Base-by-base conservation (phyloP, 2,888 invertebrate species). In the Campaea margaritaria region DNA sequence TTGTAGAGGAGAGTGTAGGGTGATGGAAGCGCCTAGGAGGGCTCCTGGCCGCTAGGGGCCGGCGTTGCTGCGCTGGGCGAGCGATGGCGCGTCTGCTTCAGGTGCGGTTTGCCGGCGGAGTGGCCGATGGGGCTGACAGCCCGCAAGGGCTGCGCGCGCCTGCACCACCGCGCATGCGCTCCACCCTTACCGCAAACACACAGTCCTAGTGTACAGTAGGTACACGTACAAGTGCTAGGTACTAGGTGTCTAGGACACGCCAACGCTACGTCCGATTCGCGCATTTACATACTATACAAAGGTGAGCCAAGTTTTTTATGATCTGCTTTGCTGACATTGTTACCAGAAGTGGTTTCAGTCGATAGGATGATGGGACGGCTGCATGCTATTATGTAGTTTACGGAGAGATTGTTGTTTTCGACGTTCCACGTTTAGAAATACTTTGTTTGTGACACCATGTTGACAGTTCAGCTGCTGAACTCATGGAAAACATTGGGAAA, bases 31-130 rank as follows among this genome's bases (percentile, higher is more conserved):
- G 85, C 87, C 87, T 76, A 80, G 81, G 79, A 84, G 87, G 88
- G 89, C 89, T 89, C 85, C 89, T 81, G 87, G 91, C 89, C 90
- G 87, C 89, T 74, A 85, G 79, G 89, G 91, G 91, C 91, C 90
- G 90, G 91, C 88, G 90, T 89, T 86, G 87, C 87, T 87, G 74
- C 82, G 85, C 82, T 82, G 78, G 76, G 87, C 86, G 87, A 82
- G 83, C 86, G 85, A 79, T 81, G 83, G 85, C 83, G 87, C 88
- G 90, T 87, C 85, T 89, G 78, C 78, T 85, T 85, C 80, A 82
- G 79, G 85, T 82, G 85, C 85, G 85, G 84, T 83, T 76, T 86
- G 86, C 87, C 91, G 91, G 89, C 87, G 90, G 89, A 91, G 87
- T 91, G 91, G 80, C 68, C 67, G 68, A 55, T 41, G 46, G 54